Conservation (phyloP, 2,888 invertebrate species). For the Isoperla grammatica region DNA sequence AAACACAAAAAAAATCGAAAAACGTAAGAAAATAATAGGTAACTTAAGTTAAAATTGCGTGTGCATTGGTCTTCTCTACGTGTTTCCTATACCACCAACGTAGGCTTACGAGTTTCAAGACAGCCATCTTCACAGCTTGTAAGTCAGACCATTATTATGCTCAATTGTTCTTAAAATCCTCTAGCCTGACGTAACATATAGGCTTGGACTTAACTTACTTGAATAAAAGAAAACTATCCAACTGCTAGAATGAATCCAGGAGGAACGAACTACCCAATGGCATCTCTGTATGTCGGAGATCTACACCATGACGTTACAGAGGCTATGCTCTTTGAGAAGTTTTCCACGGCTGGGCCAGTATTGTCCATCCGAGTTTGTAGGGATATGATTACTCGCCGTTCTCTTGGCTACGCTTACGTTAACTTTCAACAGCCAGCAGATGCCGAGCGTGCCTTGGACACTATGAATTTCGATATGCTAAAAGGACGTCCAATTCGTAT, state of each 20-base stretch:
- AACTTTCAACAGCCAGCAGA: constrained; percentile 99
- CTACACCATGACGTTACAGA: constrained; percentile 97
- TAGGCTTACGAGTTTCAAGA: background rate
- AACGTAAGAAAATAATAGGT: constrained; percentile 11
- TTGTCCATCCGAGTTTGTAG: constrained; percentile 98
- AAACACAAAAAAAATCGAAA: constrained; percentile 17
- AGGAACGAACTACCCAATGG: constrained; percentile 76
- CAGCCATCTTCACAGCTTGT: too few relatives aligned
- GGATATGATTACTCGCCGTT: constrained; percentile 94
- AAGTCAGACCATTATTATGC: too few relatives aligned
- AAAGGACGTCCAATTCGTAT: constrained; percentile 97
- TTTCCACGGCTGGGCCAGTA: constrained; percentile 97
- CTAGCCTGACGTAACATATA: too few relatives aligned
- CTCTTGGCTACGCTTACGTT: constrained; percentile 98
- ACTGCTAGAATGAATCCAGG: constrained; percentile 11
- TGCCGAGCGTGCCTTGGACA: constrained; percentile 98
- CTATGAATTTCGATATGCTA: constrained; percentile 98
- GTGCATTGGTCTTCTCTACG: background rate
- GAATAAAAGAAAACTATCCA: too few relatives aligned
- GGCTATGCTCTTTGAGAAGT: constrained; percentile 99
- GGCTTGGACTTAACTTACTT: too few relatives aligned
- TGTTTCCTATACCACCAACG: background rate
- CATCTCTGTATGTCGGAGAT: constrained; percentile 98
- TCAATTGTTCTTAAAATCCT: too few relatives aligned
- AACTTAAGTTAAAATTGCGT: constrained; percentile 6